Conservation (phyloP, 2,113 vertebrate species). For the Nannobrachium achirus region DNA sequence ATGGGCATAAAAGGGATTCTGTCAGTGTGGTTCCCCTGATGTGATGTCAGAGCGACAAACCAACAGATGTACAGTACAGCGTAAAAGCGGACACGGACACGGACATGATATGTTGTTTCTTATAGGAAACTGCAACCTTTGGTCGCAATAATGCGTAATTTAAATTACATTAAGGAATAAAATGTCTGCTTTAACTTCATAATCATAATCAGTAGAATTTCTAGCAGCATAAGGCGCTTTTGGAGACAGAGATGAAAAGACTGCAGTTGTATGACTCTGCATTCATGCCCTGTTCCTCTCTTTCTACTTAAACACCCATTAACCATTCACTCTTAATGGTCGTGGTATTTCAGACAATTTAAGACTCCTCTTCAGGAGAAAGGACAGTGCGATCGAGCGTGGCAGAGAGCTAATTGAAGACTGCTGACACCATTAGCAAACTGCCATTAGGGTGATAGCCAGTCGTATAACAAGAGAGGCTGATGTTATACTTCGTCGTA, state of each 20-base stretch:
- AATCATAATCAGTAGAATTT: too few relatives aligned
- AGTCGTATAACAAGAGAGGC: slow-evolving; percentile 53
- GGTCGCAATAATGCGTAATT: too few relatives aligned
- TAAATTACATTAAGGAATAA: too few relatives aligned
- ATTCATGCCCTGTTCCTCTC: neutral
- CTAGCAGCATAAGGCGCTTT: slow-evolving; percentile 18
- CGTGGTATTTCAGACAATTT: slow-evolving; percentile 68
- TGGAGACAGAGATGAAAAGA: slow-evolving; percentile 38
- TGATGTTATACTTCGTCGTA: slow-evolving; percentile 1
- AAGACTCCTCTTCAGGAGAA: slow-evolving; percentile 49
- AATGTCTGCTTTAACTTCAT: too few relatives aligned
- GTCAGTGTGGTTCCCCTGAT: too few relatives aligned
- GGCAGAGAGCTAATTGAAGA: slow-evolving; percentile 69
- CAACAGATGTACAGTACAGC: too few relatives aligned
- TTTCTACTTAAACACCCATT: slow-evolving; percentile 60
- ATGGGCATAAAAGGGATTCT: too few relatives aligned
- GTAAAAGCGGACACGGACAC: too few relatives aligned
- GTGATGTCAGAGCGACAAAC: too few relatives aligned
- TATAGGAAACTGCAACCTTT: too few relatives aligned
- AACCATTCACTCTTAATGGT: slow-evolving; percentile 56
- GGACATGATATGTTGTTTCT: too few relatives aligned
- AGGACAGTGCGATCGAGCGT: slow-evolving; percentile 48
- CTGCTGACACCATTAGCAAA: slow-evolving; percentile 70
- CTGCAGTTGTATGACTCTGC: slow-evolving; percentile 10
- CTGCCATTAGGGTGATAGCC: slow-evolving; percentile 62